Base-by-base conservation (phyloP, 37 sponge, comb jelly and placozoan genomes). In the Halichondria panicea region DNA sequence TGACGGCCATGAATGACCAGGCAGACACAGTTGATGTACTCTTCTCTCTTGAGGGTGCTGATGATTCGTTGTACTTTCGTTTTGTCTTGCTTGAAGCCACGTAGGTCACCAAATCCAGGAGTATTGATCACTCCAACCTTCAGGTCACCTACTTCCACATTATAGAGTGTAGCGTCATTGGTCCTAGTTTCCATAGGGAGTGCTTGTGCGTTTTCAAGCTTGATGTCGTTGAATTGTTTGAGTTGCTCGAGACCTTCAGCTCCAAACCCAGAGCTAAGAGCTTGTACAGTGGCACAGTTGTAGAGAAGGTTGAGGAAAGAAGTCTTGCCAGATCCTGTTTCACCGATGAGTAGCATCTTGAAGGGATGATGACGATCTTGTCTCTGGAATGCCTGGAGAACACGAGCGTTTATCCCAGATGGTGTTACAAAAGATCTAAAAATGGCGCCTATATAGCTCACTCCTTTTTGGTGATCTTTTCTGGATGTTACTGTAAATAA, bases 91-190 rank as follows among this genome's bases (percentile, higher is more conserved):
- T 82, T 36, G 0, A 82, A 52, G 32, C 83, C 84, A 3, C 76
- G 76, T 2, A 67, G 48, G 25, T 74, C 75, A 0, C 75, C 75
- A n/a, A n/a, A n/a, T n/a, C n/a, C n/a, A n/a, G n/a, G 37, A 82
- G 67, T 74, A 32, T 82, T 74, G 21, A 82, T 82, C 0, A 82
- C 48, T 61, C 63, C 74, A n/a, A 82, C 36, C 25, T 48, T 67
- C 48, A 56, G n/a, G 0, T 58, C 63, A 33, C 58, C 68, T 28
- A 83, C n/a, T 4, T 44, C 41, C 2, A 66, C 43, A 11, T 46
- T 53, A 53, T 82, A 82, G 45, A 64, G 5, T 28, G 18, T 68
- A 1, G 62, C 56, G 38, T 40, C 70, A 2, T 7, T 76, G 11
- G 76, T 83, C 35, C 68, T 75, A 39, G 76, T 83, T 34, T 83